These are phyloP conservation scores for Scytalopus superciliaris DNA, from an alignment of 2,113 vertebrate genomes.

Conservation along the genomic window DNA sequence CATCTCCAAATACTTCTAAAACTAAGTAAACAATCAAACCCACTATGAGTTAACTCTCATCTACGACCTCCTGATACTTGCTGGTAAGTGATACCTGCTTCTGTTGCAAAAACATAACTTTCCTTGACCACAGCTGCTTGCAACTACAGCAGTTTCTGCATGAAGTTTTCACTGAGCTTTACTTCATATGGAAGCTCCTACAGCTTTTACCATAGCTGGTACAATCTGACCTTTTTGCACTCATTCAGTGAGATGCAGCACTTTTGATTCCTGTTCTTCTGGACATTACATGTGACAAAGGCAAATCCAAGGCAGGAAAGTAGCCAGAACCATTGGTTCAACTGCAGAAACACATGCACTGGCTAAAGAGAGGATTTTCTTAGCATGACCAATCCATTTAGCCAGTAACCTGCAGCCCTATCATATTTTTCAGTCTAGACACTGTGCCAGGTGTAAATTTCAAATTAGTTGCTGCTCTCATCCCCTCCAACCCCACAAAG, in stretches of 20 bases:
- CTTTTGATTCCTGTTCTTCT: not conserved
- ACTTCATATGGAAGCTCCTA: not conserved
- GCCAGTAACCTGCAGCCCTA: not conserved
- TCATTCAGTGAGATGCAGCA: not conserved
- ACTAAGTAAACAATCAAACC: not conserved
- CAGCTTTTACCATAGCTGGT: not conserved
- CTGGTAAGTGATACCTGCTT: not conserved
- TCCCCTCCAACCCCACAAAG: not conserved
- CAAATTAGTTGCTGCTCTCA: not conserved
- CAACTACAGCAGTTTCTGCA: not conserved
- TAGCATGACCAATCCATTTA: not conserved
- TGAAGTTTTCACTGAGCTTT: not conserved
- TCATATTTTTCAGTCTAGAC: not conserved
- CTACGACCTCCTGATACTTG: not conserved
- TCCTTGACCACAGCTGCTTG: not conserved
- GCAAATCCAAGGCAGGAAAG: not conserved
- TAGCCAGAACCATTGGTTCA: not conserved
- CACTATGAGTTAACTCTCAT: not conserved
- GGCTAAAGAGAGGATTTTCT: not conserved
- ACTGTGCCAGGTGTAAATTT: not conserved
- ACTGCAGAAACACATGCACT: rapidly evolving
- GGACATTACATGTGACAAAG: not conserved
- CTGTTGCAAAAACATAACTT: not conserved
- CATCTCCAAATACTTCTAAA: not conserved
- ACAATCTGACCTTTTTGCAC: not conserved